Conservation (phyloP, 2,888 invertebrate species). For the Hipparchia semele region DNA sequence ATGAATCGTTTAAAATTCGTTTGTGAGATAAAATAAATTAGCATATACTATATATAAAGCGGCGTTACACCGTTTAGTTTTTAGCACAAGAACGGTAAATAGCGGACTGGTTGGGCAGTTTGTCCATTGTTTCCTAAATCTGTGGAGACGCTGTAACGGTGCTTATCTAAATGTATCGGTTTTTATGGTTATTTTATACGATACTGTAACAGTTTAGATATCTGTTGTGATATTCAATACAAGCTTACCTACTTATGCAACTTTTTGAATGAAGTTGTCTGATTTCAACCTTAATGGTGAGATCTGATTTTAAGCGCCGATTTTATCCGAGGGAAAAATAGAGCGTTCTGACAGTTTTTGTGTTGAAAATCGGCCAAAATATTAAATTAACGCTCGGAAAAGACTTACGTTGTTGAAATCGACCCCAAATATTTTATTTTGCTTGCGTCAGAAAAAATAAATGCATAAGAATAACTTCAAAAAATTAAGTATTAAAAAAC, state of each 20-base stretch:
- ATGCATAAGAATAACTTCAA: too few relatives aligned
- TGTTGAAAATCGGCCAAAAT: too few relatives aligned
- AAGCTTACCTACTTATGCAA: background rate
- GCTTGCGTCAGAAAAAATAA: too few relatives aligned
- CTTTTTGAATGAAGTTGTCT: too few relatives aligned
- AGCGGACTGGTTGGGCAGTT: slow-evolving; percentile 54
- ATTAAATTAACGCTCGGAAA: too few relatives aligned
- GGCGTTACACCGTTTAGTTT: slow-evolving; percentile 20
- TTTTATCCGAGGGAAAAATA: too few relatives aligned
- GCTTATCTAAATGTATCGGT: slow-evolving; percentile 57
- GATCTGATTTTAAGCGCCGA: too few relatives aligned
- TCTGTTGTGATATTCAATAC: background rate
- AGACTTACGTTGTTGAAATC: too few relatives aligned
- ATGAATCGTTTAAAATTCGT: background rate
- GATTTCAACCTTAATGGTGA: too few relatives aligned
- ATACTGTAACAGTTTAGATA: slow-evolving; percentile 36
- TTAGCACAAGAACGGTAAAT: slow-evolving; percentile 34
- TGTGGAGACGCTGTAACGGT: slow-evolving; percentile 30
- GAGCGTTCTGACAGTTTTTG: too few relatives aligned
- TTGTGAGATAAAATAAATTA: slow-evolving; percentile 14
- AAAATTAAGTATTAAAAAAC: too few relatives aligned
- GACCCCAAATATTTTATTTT: too few relatives aligned
- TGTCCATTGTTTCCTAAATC: slow-evolving; percentile 46
- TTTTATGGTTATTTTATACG: slow-evolving; percentile 40
- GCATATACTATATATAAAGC: slow-evolving; percentile 14